Base-by-base conservation (phyloP, 2,113 vertebrate species). In the Cyrtonyx montezumae region DNA sequence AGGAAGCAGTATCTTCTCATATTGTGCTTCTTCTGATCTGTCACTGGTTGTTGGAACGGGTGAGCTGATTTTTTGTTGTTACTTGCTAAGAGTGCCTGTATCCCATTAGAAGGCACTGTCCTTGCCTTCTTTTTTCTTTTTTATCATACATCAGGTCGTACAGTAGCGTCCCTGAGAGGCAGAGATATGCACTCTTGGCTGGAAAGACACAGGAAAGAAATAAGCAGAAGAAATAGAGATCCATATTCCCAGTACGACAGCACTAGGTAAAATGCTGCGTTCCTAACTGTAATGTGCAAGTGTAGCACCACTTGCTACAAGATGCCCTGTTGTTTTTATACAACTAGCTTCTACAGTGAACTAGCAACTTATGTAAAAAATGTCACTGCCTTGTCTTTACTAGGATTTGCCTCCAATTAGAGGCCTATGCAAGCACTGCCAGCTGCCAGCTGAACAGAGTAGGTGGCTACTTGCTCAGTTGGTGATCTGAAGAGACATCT, bases 251-350 rank as follows among this genome's bases (percentile, higher is more conserved):
- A 14, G 34, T 18, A 34, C 32, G n/a, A 32, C 34, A 22, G 43
- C 28, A 8, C 20, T 3, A 11, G 45, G 58, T 19, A 18, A 40
- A 71, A 48, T 5, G 43, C 61, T 20, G 7, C 9, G 11, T 14
- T 74, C 42, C 37, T 12, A 56, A 23, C 49, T 30, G 19, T 17
- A 4, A 36, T 0, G 7, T 36, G 21, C 37, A 48, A 46, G 25
- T 0, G 1, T 17, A 45, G 55, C 1, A 0, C 3, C 49, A 13
- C 2, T 14, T 37, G 9, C 9, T 15, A 11, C 3, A 36, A 53
- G 42, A 19, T 34, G 9, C 56, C 43, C 11, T 0, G 2, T 6
- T 51, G 48, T 6, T 81, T 70, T 45, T 40, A 34, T n/a, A 56
- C 19, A 26, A 19, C 20, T 13, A 32, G 30, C 8, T 81, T 59